Evolutionary conservation across 30 jellyfish, hydroid and myxozoan species (phyloP).

Genomic region (Aurelia coerulea): DNA sequence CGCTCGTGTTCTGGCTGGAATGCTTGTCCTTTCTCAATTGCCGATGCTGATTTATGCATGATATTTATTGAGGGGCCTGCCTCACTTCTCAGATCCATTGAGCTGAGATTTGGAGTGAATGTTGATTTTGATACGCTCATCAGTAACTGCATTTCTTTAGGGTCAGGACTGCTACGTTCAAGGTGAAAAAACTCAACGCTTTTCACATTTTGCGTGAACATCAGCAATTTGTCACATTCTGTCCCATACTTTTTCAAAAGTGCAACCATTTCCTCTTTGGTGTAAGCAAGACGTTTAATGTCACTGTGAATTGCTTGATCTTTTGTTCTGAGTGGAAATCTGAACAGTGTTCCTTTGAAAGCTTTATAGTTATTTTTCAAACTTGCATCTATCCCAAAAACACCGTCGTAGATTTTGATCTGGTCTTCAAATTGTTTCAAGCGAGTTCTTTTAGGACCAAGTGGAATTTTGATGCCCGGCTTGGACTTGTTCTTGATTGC

Average conservation of each 20-base stretch:
- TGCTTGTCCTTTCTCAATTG: background rate
- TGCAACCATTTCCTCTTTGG: constrained; percentile 52
- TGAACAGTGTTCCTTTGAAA: constrained; percentile 72
- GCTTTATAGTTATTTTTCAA: background rate
- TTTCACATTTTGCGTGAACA: constrained; percentile 73
- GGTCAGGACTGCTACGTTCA: constrained; percentile 6
- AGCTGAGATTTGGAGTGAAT: background rate
- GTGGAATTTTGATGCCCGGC: constrained; percentile 73
- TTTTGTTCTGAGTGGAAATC: constrained; percentile 78
- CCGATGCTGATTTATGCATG: background rate
- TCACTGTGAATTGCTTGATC: constrained; percentile 67
- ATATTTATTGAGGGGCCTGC: background rate
- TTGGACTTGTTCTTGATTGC: constrained; percentile 65
- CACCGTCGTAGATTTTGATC: constrained; percentile 53
- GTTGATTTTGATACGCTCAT: background rate
- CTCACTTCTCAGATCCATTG: background rate
- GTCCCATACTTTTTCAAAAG: constrained; percentile 40
- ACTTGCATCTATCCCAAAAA: constrained; percentile 75
- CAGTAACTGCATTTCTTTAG: constrained; percentile 39
- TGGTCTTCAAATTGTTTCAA: constrained; percentile 55
- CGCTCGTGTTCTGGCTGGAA: background rate
- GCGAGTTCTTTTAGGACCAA: constrained; percentile 30
- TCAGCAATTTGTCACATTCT: constrained; percentile 39
- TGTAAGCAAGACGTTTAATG: constrained; percentile 49
- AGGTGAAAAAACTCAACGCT: constrained; percentile 38